phyloP scores from a whole-genome alignment of 92 coral and sea anemone species.

The Nematostella vectensis region DNA sequence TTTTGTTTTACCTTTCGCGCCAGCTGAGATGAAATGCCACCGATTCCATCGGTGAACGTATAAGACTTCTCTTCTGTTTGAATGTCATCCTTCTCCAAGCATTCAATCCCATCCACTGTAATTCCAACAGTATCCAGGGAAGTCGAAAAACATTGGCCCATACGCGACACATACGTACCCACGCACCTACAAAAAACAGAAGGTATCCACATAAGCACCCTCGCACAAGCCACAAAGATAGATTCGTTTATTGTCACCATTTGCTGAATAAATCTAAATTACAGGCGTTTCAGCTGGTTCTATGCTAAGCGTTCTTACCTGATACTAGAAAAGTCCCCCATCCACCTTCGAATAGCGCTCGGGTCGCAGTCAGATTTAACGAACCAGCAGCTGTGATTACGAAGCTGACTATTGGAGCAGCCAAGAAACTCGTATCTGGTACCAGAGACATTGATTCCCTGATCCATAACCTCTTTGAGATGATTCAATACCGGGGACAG shows the following conservation, averaged over 20 bases:
- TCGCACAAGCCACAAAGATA: no score
- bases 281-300: no score
- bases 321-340: conserved; percentile 88
- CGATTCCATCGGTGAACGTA: conserved; percentile 59
- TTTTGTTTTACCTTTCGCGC: conserved; percentile 64
- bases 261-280: no score
- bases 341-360: conserved; percentile 74
- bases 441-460: conserved; percentile 58
- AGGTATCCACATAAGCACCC: no score
- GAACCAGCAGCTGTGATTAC: conserved; percentile 96
- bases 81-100: conserved; percentile 45
- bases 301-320: no score
- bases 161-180: conserved; percentile 78
- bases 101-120: conserved; percentile 53
- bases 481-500: conserved; percentile 24
- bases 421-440: conserved; percentile 60
- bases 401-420: conserved; percentile 92
- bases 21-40: conserved; percentile 46
- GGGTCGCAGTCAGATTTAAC: conserved; percentile 64
- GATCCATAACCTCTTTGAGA: conserved; percentile 38
- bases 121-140: conserved; percentile 88
- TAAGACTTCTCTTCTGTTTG: conserved; percentile 29
- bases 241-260: no score
- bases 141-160: conserved; percentile 98
- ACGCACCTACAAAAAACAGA: conserved; percentile 52